Evolutionary conservation across 2,888 invertebrate species (phyloP).

Genomic region (Caenorhabditis sulstoni): DNA sequence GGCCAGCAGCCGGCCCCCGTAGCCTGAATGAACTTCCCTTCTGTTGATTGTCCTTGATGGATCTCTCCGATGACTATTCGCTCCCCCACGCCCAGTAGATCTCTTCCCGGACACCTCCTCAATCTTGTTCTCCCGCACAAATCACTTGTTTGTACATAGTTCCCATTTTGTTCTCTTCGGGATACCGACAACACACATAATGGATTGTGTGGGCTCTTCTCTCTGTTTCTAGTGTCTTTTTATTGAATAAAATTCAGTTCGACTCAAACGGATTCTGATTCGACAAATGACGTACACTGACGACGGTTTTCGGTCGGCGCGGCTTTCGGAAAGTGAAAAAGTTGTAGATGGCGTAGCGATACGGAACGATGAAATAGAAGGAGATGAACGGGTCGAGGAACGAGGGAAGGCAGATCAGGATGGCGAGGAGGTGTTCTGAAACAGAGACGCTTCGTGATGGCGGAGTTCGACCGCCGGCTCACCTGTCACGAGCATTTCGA

Average conservation of each 20-base stretch:
- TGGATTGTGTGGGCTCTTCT: slow-evolving; percentile 46
- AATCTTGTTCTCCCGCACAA: slow-evolving; percentile 17
- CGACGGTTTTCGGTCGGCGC: slow-evolving; percentile 6
- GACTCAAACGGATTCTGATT: slow-evolving; percentile 31
- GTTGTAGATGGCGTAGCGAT: slow-evolving; percentile 25
- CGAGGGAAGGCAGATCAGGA: slow-evolving; percentile 37
- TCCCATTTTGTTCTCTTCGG: slow-evolving; percentile 40
- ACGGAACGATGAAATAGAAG: slow-evolving; percentile 41
- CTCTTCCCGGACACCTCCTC: slow-evolving; percentile 19
- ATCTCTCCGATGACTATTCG: neutral
- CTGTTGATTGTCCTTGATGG: slow-evolving; percentile 20
- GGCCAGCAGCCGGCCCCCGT: slow-evolving; percentile 33
- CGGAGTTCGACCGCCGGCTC: neutral
- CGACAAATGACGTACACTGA: slow-evolving; percentile 31
- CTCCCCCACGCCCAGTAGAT: slow-evolving; percentile 28
- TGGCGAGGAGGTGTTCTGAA: slow-evolving; percentile 37
- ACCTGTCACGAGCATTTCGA: slow-evolving; percentile 39
- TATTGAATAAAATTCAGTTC: slow-evolving; percentile 57
- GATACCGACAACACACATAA: slow-evolving; percentile 38
- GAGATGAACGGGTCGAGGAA: slow-evolving; percentile 44
- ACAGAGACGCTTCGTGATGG: neutral
- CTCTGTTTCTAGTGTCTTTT: slow-evolving; percentile 42
- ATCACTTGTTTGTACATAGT: slow-evolving; percentile 59
- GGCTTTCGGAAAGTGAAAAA: neutral
- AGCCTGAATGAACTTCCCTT: slow-evolving; percentile 52